Base-by-base conservation (phyloP, 2,797 vertebrate species). In the Pelobates cultripes region DNA sequence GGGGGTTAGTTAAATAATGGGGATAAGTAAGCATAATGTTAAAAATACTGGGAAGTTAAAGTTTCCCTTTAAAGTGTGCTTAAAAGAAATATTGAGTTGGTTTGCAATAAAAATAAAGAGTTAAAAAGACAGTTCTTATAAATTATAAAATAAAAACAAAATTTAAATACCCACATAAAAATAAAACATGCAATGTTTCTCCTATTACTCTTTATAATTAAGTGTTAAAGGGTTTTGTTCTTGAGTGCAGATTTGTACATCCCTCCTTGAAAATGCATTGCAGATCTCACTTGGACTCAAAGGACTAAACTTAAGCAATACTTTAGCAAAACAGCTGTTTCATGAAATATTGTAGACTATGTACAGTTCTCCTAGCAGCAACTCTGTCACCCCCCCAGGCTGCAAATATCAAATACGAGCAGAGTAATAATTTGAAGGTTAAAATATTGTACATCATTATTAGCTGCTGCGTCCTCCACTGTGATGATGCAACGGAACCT, bases 381-480 rank as follows among this genome's bases (percentile, higher is more conserved):
- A 61, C 17, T 66, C 45, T 66, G 13, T 42, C n/a, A n/a, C 9
- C 70, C 55, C 61, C 13, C n/a, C 41, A 71, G 67, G 67, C 66
- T 17, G 69, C 60, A 75, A 83, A 83, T 53, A 84, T 63, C 7
- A 9, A 14, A 75, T 61, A 43, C 77, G 78, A 51, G 72, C 55
- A 68, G 77, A 71, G 72, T 79, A 83, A 79, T 83, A 75, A 83
- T 64, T 9, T 79, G 77, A 75, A 79, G 82, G 82, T 83, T 83
- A 83, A 84, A 80, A 76, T 79, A 80, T 68, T 76, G 68, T 80
- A 84, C 41, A 76, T 84, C 68, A 73, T 79, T 60, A 84, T 84
- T 76, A 84, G 75, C 73, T 80, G 72, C 82, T 76, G 75, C 77
- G 75, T 84, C 67, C 53, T 75, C 73, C 40, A 71, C 77, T 76